phyloP scores from a whole-genome alignment of 2,797 vertebrate genomes.

The Pterois miles region DNA sequence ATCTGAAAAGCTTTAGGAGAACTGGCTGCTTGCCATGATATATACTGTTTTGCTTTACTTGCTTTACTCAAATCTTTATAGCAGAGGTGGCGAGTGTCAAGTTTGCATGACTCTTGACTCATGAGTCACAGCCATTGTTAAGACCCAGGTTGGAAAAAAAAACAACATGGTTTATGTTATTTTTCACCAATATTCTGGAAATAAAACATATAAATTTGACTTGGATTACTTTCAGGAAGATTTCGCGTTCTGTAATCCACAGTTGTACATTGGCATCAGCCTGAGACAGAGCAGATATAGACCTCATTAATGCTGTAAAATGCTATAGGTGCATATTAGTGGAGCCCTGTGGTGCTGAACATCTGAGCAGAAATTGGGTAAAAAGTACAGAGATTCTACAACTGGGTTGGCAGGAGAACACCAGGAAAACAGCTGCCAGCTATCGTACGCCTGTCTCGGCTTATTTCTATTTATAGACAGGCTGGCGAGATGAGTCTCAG shows the following conservation, averaged over 20 bases:
- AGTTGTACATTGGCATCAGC: background rate
- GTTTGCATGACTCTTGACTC: too few species aligned
- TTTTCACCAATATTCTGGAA: background rate
- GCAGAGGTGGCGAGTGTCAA: background rate
- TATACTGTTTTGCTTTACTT: background rate
- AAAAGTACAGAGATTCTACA: conserved; percentile 28
- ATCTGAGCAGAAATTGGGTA: conserved; percentile 24
- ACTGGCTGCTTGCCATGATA: background rate
- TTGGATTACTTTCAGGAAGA: conserved; percentile 3
- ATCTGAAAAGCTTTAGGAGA: background rate
- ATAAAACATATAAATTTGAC: background rate
- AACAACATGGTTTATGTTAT: background rate
- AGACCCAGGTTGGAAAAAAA: background rate
- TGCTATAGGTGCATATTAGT: conserved; percentile 3
- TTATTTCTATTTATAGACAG: conserved; percentile 61
- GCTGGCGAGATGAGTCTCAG: conserved; percentile 36
- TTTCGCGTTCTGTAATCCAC: background rate
- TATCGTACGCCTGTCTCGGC: conserved; percentile 6
- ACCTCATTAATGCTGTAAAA: conserved; percentile 15
- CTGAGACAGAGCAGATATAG: background rate
- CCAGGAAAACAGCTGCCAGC: conserved; percentile 54
- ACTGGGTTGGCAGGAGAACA: conserved; percentile 41
- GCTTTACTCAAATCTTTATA: too few species aligned
- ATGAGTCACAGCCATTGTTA: background rate
- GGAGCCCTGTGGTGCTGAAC: background rate